Conservation (phyloP, 2,888 invertebrate genomes). For the Atethmia centrago region DNA sequence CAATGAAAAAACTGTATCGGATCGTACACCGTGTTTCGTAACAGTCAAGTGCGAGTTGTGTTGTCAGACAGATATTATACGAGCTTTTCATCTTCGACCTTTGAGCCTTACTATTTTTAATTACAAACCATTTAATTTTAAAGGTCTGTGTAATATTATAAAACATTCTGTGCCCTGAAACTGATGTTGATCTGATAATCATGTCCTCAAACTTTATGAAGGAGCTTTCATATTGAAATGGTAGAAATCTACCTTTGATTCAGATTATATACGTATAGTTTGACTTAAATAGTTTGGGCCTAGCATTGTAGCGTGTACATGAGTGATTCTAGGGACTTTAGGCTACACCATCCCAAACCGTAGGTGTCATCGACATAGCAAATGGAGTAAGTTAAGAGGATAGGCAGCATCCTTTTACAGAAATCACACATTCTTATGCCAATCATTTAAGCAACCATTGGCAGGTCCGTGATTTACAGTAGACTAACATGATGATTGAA, state of each 20-base stretch:
- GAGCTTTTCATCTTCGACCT: not conserved
- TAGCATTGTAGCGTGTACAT: not conserved
- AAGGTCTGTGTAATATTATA: no score
- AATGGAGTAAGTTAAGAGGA: not conserved
- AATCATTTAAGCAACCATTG: not conserved
- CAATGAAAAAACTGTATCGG: constrained; percentile 59
- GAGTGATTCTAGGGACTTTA: not conserved
- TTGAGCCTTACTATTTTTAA: not conserved
- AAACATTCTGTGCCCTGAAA: not conserved
- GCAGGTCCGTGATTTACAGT: not conserved
- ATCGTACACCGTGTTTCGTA: constrained; percentile 40
- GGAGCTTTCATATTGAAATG: not conserved
- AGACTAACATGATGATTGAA: not conserved
- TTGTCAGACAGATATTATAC: not conserved
- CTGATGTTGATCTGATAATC: not conserved
- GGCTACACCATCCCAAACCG: not conserved
- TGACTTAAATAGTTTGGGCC: not conserved
- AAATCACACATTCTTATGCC: not conserved
- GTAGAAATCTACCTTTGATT: not conserved
- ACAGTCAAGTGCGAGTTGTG: constrained; percentile 48
- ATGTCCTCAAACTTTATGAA: not conserved
- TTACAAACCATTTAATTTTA: not conserved
- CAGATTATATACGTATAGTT: no score
- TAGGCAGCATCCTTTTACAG: not conserved
- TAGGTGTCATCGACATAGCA: not conserved